Conservation (phyloP, 2,888 invertebrate genomes). For the Callyntrura guangdongensis region DNA sequence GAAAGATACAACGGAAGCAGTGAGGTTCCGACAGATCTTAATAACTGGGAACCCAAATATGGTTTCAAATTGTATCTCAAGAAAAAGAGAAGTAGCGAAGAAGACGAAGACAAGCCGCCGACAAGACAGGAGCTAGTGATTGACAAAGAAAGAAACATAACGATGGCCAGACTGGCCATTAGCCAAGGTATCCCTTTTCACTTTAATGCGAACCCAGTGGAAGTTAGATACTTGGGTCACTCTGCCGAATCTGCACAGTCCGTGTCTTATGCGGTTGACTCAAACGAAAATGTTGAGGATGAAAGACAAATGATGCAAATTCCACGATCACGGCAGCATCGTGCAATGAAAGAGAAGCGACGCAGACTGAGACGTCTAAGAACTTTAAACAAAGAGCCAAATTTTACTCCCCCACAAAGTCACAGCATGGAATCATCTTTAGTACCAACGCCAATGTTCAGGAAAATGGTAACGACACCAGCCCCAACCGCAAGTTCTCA, state of each 20-base stretch:
- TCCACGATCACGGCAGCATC: slow-evolving; percentile 63
- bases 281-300: slow-evolving; percentile 42
- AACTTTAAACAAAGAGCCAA: slow-evolving; percentile 60
- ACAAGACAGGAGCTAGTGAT: slow-evolving; percentile 66
- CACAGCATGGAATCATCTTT: slow-evolving; percentile 14
- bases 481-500: neutral
- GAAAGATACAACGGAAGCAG: slow-evolving; percentile 15
- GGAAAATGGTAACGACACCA: neutral
- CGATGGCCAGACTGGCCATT: slow-evolving; percentile 53
- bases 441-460: slow-evolving; percentile 26
- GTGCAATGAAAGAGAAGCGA: slow-evolving; percentile 74
- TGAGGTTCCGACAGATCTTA: neutral
- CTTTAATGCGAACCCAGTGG: slow-evolving; percentile 36
- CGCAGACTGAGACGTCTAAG: slow-evolving; percentile 68
- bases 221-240: slow-evolving; percentile 62
- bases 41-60: slow-evolving; percentile 66
- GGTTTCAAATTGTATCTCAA: slow-evolving; percentile 67
- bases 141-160: slow-evolving; percentile 67
- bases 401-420: neutral
- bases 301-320: slow-evolving; percentile 20
- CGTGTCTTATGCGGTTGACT: slow-evolving; percentile 58
- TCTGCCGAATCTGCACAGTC: slow-evolving; percentile 68
- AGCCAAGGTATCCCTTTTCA: slow-evolving; percentile 19
- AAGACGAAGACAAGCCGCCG: slow-evolving; percentile 33
- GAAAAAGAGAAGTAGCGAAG: slow-evolving; percentile 57